Base-by-base conservation (phyloP, 2,888 invertebrate genomes). In the Andrena hattorfiana region DNA sequence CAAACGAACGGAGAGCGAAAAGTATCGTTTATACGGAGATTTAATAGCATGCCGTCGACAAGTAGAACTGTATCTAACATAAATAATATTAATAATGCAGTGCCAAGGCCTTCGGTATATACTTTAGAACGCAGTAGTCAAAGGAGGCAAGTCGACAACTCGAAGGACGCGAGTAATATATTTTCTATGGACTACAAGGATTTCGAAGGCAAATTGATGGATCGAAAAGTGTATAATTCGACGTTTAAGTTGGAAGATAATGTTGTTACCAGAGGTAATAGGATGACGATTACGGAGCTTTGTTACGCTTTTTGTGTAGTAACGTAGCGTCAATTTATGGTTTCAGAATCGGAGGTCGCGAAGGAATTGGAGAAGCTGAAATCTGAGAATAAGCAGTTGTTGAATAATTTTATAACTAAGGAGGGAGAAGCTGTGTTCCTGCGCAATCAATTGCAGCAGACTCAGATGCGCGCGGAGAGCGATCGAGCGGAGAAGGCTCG, bases 341-440 rank as follows among this genome's bases (percentile, higher is more conserved):
- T 75, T 82, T 16, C 56, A 89, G 88, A 83, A 23, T 77, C 81
- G 30, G 77, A 68, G n/a, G 54, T 77, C 35, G n/a, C 56, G 10
- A 86, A 81, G 5, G 88, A 88, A 77, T 68, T 92, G 32, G 89
- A 89, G 60, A 90, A 91, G 76, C 82, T 93, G 73, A 88, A 86
- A 74, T 80, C 82, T 54, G 92, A 94, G 62, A 92, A 93, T 68
- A 85, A 91, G 35, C 92, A 92, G 54, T 59, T 94, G 13, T 51
- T 89, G 7, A 87, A 89, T 42, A 89, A 92, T 30, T 90, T 92
- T 63, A 90, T 90, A 85, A 90, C 91, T 0, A 93, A 93, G 74
- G 90, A 92, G 60, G 93, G 94, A 3, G 93, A 94, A 79, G 87
- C 88, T 0, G 85, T 83, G 28, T 93, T 91, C 85, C 73, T 94